Base-by-base conservation (phyloP, 2,797 vertebrate species). In the Ctenopoma multispine region DNA sequence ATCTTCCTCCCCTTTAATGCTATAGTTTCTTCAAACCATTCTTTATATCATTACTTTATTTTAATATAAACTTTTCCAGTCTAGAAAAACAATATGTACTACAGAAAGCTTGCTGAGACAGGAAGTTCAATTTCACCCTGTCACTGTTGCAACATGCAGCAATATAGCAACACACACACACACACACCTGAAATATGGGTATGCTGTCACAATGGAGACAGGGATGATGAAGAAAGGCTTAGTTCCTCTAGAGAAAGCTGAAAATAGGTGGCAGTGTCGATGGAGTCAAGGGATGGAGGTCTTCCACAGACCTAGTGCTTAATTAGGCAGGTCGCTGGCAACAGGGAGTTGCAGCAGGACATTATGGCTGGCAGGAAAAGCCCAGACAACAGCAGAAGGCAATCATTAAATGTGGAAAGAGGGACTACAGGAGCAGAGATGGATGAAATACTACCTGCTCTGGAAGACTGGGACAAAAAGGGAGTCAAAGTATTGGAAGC, bases 391-490 rank as follows among this genome's bases (percentile, higher is more conserved):
- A 65, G 53, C 48, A 51, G 55, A 50, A 76, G 41, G 31, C 48
- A 67, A 75, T 85, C 75, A 84, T 84, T 87, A 79, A 11, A 0
- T 40, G 69, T 44, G 44, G 66, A 85, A 85, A 86, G 71, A 38
- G 77, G 50, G 51, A 79, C 67, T 49, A 48, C 14, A 41, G 50
- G 65, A 55, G 44, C 4, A 62, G 62, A 59, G 65, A 55, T 38
- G 71, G 60, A 73, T 83, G 36, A 72, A 51, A 62, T 73, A 72
- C 41, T 63, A 65, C 61, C 69, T 68, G 60, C 66, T 56, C 55
- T 41, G 58, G 59, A 70, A 76, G 38, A 68, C 4, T 36, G 48
- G 51, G 36, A 80, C 60, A 63, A 63, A 66, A 67, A 69, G 58
- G 34, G 18, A 48, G 47, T 47, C 34, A 82, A 70, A 71, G 41